Evolutionary conservation across 2,113 vertebrate genomes (phyloP), one percentile per base, ranked within the genome.

Genomic region (Heloderma charlesbogerti): DNA sequence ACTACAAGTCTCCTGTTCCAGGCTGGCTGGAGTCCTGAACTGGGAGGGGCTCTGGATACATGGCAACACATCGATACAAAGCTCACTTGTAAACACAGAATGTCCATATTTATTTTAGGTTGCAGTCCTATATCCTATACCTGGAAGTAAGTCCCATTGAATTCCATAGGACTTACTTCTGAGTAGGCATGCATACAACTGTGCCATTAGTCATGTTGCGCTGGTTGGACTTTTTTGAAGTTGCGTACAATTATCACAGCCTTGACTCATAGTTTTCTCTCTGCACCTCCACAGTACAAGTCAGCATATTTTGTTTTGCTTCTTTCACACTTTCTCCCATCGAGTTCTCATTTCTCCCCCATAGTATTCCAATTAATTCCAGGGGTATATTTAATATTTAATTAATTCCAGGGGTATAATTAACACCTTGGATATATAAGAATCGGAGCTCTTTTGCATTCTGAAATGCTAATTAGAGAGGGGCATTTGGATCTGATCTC

Each of bases 401-500:
- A 18, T 63, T 63, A 63, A 63, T 63, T 63, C n/a, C 37, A 82
- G 34, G 54, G 80, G 34, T 63, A 63, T 63, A 20, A 63, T 63
- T 7, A 43, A 31, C 27, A 0, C 71, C 31, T n/a, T 60, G 27
- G 29, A 74, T 34, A 51, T 54, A 57, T 18, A 18, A 29, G 15
- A 48, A 4, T 2, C 2, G 22, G 48, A 71, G 27, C n/a, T 45
- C 48, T 45, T 37, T 22, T 27, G 69, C 20, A 63, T 5, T 45
- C 78, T 22, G n/a, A 43, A 71, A 71, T 1, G 4, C 13, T 63
- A 54, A 43, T 74, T 13, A 31, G 25, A 89, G 10, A 79, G 0
- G 18, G 7, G 8, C 37, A 37, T 37, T n/a, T 0, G 16, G 1
- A 54, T 3, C 77, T 0, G 5, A 86, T 34, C 22, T 90, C 43